Base-by-base conservation (phyloP, 2,888 invertebrate species). In the Nomada ruficornis region DNA sequence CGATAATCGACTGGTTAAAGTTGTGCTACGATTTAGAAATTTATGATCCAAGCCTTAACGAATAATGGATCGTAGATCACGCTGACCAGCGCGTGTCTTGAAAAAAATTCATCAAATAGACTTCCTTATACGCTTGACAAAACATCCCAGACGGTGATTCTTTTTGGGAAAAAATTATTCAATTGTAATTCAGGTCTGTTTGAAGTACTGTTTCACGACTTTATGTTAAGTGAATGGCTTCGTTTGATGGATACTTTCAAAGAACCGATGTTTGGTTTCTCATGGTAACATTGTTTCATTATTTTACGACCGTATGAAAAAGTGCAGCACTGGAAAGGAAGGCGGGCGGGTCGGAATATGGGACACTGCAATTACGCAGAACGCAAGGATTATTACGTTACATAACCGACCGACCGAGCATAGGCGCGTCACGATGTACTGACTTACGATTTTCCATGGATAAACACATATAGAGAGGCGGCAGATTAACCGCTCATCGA, bases 341-440 rank as follows among this genome's bases (percentile, higher is more conserved):
- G 68, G 59, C 29, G 36, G 71, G 71, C 70, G 62, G 50, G 69
- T 50, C 73, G 77, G 82, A 88, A 88, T 89, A 83, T 86, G 77
- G 86, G 80, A 84, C 86, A 71, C 65, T 77, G 81, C 80, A 85
- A 89, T 88, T 85, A 84, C 80, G 79, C 86, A 69, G 82, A 70
- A 86, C 80, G 77, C 85, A 76, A 85, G 76, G 85, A 80, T 88
- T 86, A 86, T 84, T 74, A 76, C 64, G 77, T 88, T 88, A 85
- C 84, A 73, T 83, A 86, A 89, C 80, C 71, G 64, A 15, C 13
- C 62, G 75, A 63, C 47, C 63, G 69, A 36, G 79, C 65, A 73
- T 77, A 84, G 77, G 70, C 78, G 74, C 73, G 80, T 77, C 82
- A 67, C 84, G 77, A 73, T 13, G 15, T 26, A 23, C 78, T 78